phyloP scores from a whole-genome alignment of 2,888 invertebrate species.

The Drosophila diplacantha region DNA sequence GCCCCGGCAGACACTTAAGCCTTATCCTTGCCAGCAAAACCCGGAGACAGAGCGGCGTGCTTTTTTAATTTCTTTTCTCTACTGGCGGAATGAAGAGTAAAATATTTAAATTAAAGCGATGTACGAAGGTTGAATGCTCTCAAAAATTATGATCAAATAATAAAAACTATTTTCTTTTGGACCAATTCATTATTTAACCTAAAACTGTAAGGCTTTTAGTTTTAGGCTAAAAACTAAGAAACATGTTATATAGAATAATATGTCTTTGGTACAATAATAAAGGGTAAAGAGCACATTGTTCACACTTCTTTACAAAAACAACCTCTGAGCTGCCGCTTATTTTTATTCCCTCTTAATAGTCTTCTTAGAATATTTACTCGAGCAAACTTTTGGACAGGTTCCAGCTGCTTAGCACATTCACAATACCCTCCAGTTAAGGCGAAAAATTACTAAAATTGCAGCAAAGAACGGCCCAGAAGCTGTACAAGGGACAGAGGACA shows the following conservation, averaged over 20 bases:
- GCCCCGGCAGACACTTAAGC: constrained; percentile 57
- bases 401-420: constrained; percentile 12
- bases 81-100: constrained; percentile 21
- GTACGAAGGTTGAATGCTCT: constrained; percentile 23
- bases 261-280: background rate
- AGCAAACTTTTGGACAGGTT: no score
- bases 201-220: no score
- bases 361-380: background rate
- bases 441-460: constrained; percentile 62
- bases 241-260: background rate
- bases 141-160: background rate
- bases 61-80: constrained; percentile 58
- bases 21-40: constrained; percentile 52
- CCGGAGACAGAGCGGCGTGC: constrained; percentile 19
- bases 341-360: no score
- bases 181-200: no score
- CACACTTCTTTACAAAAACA: background rate
- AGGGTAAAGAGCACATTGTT: no score
- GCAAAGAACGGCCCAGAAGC: constrained; percentile 8
- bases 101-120: background rate
- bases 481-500: constrained; percentile 20
- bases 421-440: constrained; percentile 32
- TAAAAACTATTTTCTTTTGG: no score
- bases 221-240: no score
- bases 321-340: no score